These are phyloP conservation scores for Heliconius hermathena DNA, from an alignment of 1,140 invertebrate species.

Conservation along the genomic window DNA sequence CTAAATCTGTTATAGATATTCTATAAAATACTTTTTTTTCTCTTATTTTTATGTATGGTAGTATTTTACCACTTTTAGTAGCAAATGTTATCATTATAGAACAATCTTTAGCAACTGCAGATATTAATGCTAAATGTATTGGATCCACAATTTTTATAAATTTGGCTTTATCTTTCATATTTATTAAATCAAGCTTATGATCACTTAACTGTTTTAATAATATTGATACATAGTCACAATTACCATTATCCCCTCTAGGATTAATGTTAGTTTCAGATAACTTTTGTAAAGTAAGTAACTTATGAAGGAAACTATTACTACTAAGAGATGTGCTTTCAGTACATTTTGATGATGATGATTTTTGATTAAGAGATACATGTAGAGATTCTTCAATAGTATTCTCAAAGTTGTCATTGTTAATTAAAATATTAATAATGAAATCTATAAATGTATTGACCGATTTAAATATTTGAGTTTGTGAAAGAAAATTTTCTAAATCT, in stretches of 20 bases:
- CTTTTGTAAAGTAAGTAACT: constrained; percentile 65
- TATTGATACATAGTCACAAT: constrained; percentile 50
- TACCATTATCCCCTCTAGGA: constrained; percentile 20
- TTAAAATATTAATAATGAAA: constrained; percentile 60
- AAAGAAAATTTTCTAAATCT: constrained; percentile 52
- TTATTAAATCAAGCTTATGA: constrained; percentile 49
- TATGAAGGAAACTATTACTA: constrained; percentile 55
- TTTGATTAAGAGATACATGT: constrained; percentile 20
- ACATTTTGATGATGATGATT: constrained; percentile 54
- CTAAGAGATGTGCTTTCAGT: constrained; percentile 46
- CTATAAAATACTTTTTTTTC: constrained; percentile 56
- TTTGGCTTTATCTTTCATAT: constrained; percentile 44
- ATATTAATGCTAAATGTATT: constrained; percentile 61
- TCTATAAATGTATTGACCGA: constrained; percentile 57
- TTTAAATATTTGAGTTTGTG: constrained; percentile 45
- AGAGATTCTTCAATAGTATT: constrained; percentile 38
- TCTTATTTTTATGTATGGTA: constrained; percentile 45
- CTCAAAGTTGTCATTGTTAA: constrained; percentile 42
- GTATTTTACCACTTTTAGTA: constrained; percentile 39
- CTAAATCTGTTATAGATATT: constrained; percentile 73
- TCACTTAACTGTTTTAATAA: constrained; percentile 49
- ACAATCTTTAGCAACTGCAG: constrained; percentile 74
- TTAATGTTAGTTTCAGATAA: constrained; percentile 51
- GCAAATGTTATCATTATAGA: constrained; percentile 78
- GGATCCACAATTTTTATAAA: constrained; percentile 49